phyloP scores from a whole-genome alignment of 1,140 invertebrate genomes.

The Antheraea pernyi region DNA sequence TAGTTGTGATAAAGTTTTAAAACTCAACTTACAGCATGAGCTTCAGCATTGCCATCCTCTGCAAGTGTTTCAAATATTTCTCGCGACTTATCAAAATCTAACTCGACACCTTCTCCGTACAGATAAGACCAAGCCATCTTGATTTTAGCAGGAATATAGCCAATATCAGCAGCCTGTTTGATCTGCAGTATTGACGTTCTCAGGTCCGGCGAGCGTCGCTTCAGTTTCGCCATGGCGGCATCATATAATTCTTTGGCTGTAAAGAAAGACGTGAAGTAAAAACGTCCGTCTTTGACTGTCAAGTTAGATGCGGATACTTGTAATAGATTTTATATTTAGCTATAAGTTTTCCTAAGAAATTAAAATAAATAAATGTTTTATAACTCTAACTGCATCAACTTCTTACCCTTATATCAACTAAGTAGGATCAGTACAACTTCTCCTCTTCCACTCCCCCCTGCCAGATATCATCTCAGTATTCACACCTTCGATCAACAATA shows the following conservation, averaged over 20 bases:
- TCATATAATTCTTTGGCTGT: slow-evolving; percentile 85
- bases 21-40: slow-evolving; percentile 88
- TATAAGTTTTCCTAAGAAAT: too few species aligned
- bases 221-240: slow-evolving; percentile 82
- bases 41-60: slow-evolving; percentile 89
- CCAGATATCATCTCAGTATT: too few species aligned
- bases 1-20: not conserved
- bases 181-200: slow-evolving; percentile 84
- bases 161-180: slow-evolving; percentile 86
- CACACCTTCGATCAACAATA: too few species aligned
- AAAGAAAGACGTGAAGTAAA: slow-evolving; percentile 22
- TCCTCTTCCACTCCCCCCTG: too few species aligned
- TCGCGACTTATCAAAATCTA: slow-evolving; percentile 88
- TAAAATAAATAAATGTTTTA: too few species aligned
- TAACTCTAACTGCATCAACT: too few species aligned
- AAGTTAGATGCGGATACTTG: too few species aligned
- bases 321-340: too few species aligned
- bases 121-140: slow-evolving; percentile 92
- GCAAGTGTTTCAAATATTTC: slow-evolving; percentile 89
- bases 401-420: too few species aligned
- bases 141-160: slow-evolving; percentile 89
- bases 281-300: too few species aligned
- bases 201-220: slow-evolving; percentile 83
- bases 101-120: slow-evolving; percentile 87
- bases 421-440: too few species aligned